A percentile compares a stretch with the other conserved stretches of the same genome.
phyloP scores from a whole-genome alignment of 1,140 invertebrate species.

The Megalonaias nervosa region DNA sequence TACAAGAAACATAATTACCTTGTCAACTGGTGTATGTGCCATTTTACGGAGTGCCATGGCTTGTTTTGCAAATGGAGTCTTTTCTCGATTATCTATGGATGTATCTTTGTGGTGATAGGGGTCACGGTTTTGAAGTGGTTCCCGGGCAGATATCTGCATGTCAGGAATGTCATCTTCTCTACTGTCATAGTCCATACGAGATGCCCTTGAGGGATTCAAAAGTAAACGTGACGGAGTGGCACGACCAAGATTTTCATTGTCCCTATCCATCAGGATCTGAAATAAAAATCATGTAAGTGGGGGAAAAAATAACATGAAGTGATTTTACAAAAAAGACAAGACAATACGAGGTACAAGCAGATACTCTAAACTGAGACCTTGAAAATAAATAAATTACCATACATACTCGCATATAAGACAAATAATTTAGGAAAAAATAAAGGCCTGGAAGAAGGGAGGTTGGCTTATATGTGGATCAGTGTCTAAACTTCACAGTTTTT shows the following conservation, averaged over 20 bases:
- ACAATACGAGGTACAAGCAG: neutral
- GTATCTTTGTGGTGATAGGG: constrained; percentile 34
- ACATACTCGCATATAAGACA: too few species aligned
- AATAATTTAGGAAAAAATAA: too few species aligned
- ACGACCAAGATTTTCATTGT: constrained; percentile 48
- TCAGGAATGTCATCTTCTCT: constrained; percentile 37
- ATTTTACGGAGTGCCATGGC: constrained; percentile 45
- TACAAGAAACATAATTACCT: constrained; percentile 34
- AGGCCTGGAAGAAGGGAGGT: too few species aligned
- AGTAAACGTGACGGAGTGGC: constrained; percentile 44
- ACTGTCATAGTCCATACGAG: constrained; percentile 44
- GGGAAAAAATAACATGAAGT: neutral
- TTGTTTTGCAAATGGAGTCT: constrained; percentile 43
- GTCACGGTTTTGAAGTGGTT: constrained; percentile 45
- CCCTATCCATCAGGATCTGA: constrained; percentile 42
- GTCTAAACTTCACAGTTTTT: too few species aligned
- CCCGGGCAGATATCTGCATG: constrained; percentile 47
- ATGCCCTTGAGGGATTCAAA: constrained; percentile 46
- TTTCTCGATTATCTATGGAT: constrained; percentile 35
- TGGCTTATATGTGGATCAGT: too few species aligned
- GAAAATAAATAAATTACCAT: too few species aligned
- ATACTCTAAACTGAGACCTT: neutral
- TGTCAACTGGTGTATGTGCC: constrained; percentile 57
- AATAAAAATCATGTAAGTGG: constrained; percentile 4
- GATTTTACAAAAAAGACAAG: neutral